These are phyloP conservation scores for Iguana delicatissima DNA, from an alignment of 2,797 vertebrate species.

Conservation along the genomic window DNA sequence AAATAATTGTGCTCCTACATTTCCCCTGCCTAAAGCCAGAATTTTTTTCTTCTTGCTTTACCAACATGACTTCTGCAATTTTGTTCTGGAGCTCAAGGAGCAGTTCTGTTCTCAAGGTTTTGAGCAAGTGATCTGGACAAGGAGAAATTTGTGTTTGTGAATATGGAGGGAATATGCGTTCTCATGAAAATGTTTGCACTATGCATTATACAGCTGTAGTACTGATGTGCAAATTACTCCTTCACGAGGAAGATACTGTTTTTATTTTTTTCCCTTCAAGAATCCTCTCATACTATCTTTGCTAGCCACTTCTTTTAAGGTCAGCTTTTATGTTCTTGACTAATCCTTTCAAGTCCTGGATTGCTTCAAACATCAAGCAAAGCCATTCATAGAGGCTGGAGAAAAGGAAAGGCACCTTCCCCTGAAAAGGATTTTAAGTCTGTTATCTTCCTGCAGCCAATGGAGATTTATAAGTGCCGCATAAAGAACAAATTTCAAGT, in stretches of 20 bases:
- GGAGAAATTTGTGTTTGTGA: background rate
- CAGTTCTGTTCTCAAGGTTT: background rate
- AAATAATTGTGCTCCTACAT: too few species aligned
- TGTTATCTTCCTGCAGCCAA: conserved; percentile 2
- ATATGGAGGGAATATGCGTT: background rate
- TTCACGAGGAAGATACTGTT: background rate
- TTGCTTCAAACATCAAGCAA: conserved; percentile 6
- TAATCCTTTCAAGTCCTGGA: conserved; percentile 2
- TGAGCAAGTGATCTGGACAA: background rate
- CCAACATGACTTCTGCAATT: background rate
- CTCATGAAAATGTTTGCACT: background rate
- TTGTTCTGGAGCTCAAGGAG: background rate
- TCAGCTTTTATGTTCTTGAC: conserved; percentile 12
- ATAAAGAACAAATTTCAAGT: conserved; percentile 20
- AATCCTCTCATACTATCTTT: background rate
- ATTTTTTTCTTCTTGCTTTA: too few species aligned
- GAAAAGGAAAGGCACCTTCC: conserved; percentile 10
- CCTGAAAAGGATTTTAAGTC: background rate
- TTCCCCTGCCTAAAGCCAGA: too few species aligned
- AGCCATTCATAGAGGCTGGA: background rate
- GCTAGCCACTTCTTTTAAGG: background rate
- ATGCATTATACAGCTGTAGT: background rate
- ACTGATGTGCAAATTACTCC: background rate
- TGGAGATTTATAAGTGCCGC: background rate
- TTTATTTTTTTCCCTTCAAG: background rate